Percentiles rank a stretch among this genome's conserved stretches.
phyloP scores from a whole-genome alignment of 2,888 invertebrate species.

The Cylloceria caligata region DNA sequence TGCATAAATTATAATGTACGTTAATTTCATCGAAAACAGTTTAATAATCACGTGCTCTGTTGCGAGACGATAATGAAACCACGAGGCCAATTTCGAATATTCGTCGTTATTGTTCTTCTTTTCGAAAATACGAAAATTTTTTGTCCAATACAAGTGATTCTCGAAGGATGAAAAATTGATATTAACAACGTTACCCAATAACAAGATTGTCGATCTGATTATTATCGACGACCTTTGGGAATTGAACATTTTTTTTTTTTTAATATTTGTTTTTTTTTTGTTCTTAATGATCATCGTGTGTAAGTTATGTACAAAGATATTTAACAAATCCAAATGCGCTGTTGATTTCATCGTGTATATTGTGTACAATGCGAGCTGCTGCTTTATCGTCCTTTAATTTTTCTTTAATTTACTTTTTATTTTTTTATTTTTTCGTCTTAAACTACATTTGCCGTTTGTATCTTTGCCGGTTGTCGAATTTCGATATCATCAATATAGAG shows the following conservation, averaged over 20 bases:
- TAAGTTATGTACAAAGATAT: constrained; percentile 81
- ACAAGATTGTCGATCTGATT: constrained; percentile 61
- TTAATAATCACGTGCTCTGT: constrained; percentile 18
- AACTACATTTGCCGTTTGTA: constrained; percentile 80
- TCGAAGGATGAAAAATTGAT: constrained; percentile 54
- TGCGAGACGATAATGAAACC: constrained; percentile 43
- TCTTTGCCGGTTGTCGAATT: constrained; percentile 77
- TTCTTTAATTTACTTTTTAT: constrained; percentile 36
- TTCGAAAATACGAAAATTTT: constrained; percentile 31
- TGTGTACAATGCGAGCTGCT: constrained; percentile 78
- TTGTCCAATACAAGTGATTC: constrained; percentile 37
- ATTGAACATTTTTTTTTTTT: too few relatives aligned
- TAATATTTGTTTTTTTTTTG: too few relatives aligned
- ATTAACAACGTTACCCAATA: constrained; percentile 69
- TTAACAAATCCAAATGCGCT: constrained; percentile 78
- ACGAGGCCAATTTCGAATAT: constrained; percentile 27
- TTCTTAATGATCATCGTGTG: too few relatives aligned
- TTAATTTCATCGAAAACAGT: constrained; percentile 22
- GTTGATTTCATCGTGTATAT: constrained; percentile 72
- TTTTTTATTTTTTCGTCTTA: constrained; percentile 70
- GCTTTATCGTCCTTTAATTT: constrained; percentile 55
- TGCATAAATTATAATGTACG: constrained; percentile 50
- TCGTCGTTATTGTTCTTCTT: constrained; percentile 14
- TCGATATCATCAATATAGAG: constrained; percentile 84
- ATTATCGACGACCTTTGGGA: constrained; percentile 73